phyloP scores from a whole-genome alignment of 2,797 vertebrate species.

The Betta splendens region DNA sequence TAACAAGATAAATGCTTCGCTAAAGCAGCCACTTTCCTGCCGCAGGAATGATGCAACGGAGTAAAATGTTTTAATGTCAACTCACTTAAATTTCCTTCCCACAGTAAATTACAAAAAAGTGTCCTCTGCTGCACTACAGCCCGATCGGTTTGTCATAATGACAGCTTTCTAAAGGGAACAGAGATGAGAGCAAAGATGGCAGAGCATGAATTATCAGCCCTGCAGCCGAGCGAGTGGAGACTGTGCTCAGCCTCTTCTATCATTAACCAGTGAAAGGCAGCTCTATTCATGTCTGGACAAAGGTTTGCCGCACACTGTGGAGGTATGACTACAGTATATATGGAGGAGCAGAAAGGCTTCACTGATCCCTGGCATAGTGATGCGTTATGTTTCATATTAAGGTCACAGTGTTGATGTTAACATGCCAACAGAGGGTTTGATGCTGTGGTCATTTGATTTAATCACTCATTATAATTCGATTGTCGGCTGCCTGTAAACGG shows the following conservation, averaged over 20 bases:
- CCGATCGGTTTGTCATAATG: constrained; percentile 57
- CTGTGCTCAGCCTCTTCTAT: constrained; percentile 18
- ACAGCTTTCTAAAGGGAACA: constrained; percentile 31
- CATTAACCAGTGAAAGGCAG: constrained; percentile 12
- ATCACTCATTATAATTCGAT: too few species aligned
- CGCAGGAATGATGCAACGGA: constrained; percentile 53
- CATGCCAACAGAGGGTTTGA: neutral
- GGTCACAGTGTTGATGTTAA: neutral
- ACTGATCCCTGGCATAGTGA: neutral
- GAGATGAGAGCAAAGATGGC: constrained; percentile 14
- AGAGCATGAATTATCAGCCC: constrained; percentile 25
- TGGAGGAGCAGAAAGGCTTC: neutral
- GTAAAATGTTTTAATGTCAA: constrained; percentile 51
- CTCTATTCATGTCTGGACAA: constrained; percentile 22
- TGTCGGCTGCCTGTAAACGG: too few species aligned
- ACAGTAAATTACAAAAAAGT: constrained; percentile 48
- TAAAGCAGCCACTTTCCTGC: constrained; percentile 31
- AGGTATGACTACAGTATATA: neutral
- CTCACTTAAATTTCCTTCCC: constrained; percentile 57
- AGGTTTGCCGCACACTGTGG: constrained; percentile 1
- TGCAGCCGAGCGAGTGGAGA: constrained; percentile 10
- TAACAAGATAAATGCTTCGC: constrained; percentile 52
- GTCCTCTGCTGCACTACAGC: constrained; percentile 16
- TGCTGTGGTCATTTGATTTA: too few species aligned
- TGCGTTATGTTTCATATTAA: too few species aligned